Conservation (phyloP, 2,888 invertebrate genomes). For the Diarsia rubi region DNA sequence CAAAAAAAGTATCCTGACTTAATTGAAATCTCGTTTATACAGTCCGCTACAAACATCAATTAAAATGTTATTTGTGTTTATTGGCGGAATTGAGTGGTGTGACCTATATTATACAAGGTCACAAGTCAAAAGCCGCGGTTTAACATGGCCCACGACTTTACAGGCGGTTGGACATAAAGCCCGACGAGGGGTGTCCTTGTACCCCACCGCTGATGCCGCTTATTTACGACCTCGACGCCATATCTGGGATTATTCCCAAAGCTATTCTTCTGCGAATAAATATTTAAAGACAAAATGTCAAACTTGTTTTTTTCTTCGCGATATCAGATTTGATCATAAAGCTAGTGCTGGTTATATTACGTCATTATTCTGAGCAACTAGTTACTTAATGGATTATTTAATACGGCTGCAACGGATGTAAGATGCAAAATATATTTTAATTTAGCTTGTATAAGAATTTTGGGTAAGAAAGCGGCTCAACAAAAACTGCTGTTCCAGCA, state of each 20-base stretch:
- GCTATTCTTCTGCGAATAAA: constrained; percentile 65
- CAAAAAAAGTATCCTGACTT: constrained; percentile 11
- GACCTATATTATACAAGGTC: constrained; percentile 70
- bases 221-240: constrained; percentile 79
- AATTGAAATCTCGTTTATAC: constrained; percentile 46
- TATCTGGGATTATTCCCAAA: constrained; percentile 71
- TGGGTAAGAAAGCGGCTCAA: constrained; percentile 25
- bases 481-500: constrained; percentile 54
- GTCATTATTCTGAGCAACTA: constrained; percentile 21
- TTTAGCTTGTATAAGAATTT: not conserved
- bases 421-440: constrained; percentile 1
- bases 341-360: constrained; percentile 13
- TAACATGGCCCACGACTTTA: constrained; percentile 68
- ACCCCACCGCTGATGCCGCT: constrained; percentile 70
- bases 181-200: constrained; percentile 67
- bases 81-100: constrained; percentile 50
- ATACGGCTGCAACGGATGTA: constrained; percentile 12
- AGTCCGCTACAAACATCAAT: constrained; percentile 40
- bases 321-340: constrained; percentile 25
- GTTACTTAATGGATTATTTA: constrained; percentile 20
- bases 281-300: constrained; percentile 42
- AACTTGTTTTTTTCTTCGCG: constrained; percentile 19
- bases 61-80: constrained; percentile 49
- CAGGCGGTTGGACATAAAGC: constrained; percentile 73
- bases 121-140: constrained; percentile 67